phyloP scores from a whole-genome alignment of 2,113 vertebrate species.

The Cepphus grylle region DNA sequence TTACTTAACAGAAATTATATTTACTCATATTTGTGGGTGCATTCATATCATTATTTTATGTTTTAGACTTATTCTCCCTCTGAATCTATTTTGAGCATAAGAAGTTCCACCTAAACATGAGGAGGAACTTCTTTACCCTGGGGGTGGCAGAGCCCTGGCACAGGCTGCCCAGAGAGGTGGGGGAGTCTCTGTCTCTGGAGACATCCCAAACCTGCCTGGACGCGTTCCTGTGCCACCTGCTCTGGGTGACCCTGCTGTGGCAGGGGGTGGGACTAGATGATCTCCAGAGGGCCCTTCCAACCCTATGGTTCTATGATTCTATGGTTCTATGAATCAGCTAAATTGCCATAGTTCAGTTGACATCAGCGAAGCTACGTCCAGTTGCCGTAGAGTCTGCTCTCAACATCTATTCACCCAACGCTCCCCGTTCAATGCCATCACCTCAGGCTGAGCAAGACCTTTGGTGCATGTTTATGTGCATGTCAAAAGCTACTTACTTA shows the following conservation, averaged over 20 bases:
- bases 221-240: too few relatives aligned
- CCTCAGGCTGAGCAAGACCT: neutral
- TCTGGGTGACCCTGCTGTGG: too few relatives aligned
- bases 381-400: neutral
- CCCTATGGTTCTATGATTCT: too few relatives aligned
- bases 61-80: neutral
- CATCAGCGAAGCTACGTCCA: neutral
- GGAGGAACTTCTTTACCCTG: too few relatives aligned
- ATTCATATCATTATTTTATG: accelerated
- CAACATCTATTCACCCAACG: neutral
- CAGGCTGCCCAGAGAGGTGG: too few relatives aligned
- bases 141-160: too few relatives aligned
- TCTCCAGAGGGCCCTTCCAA: too few relatives aligned
- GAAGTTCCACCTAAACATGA: too few relatives aligned
- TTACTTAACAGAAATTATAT: neutral
- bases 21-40: neutral
- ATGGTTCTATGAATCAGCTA: neutral
- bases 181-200: too few relatives aligned
- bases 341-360: accelerated
- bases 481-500: neutral
- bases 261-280: too few relatives aligned
- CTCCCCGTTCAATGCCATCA: neutral
- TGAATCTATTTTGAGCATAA: too few relatives aligned
- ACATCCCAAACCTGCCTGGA: too few relatives aligned
- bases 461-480: neutral